Base-by-base conservation (phyloP, 1,140 invertebrate genomes). In the Hycleus cichorii region DNA sequence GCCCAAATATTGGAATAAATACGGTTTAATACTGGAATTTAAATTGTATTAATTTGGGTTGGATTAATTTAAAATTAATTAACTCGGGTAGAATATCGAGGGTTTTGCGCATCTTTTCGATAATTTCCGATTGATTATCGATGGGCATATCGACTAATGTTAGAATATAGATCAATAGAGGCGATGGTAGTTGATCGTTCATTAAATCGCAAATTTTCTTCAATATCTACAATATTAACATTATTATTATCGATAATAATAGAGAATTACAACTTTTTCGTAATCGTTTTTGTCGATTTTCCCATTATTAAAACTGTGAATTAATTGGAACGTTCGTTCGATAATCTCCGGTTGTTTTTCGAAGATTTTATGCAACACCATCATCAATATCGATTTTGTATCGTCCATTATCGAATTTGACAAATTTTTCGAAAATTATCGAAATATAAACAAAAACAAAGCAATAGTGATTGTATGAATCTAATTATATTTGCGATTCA, bases 111-210 rank as follows among this genome's bases (percentile, higher is more conserved):
- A 63, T 60, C 47, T 60, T 62, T 47, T 67, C 62, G 4, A 63
- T 60, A 49, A 66, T 54, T 4, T 58, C 58, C 12, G 51, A 27
- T 42, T 48, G 55, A 43, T 39, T 49, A 48, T 64, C 54, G 50
- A 63, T 55, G 1, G 67, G 67, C 53, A 69, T 60, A 56, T 66
- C 65, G 24, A 69, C 61, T 27, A 65, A 61, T 1, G 64, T 69
- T 39, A 69, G 50, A 27, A 66, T 61, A 48, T 69, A 69, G 8
- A 69, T 52, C n/a, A 69, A 32, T 32, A 69, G 64, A 47, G 64
- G 56, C 40, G 59, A 46, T 11, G 67, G 67, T 52, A 69, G 56
- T 54, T 64, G 40, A 57, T 69, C 63, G 43, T 62, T 64, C 63
- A 69, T 58, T 43, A 61, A 47, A 39, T 42, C 49, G 58, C 62